These are phyloP conservation scores for Archocentrus centrarchus DNA, from an alignment of 2,113 vertebrate genomes.

Conservation along the genomic window DNA sequence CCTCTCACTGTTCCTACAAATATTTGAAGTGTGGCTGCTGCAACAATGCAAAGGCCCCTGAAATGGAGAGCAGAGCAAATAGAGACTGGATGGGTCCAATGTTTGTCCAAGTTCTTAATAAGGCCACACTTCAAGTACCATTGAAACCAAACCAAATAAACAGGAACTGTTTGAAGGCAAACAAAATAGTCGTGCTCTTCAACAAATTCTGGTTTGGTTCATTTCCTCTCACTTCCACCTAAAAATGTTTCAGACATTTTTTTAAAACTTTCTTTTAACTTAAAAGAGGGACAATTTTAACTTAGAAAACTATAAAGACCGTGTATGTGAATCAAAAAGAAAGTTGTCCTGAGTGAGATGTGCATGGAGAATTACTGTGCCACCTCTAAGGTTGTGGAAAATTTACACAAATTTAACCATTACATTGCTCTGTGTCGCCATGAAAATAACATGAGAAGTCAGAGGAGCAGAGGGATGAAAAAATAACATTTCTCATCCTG, in stretches of 20 bases:
- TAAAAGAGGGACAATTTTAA: background rate
- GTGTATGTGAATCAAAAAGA: background rate
- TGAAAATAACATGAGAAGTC: background rate
- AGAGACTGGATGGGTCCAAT: slow-evolving; percentile 62
- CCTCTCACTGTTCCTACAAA: slow-evolving; percentile 69
- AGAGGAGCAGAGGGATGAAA: background rate
- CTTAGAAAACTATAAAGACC: background rate
- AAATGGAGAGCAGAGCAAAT: slow-evolving; percentile 79
- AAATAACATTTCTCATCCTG: slow-evolving; percentile 15
- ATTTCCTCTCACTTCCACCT: slow-evolving; percentile 46
- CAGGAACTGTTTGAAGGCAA: slow-evolving; percentile 37
- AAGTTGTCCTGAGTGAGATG: slow-evolving; percentile 41
- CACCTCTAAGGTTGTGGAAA: slow-evolving; percentile 13
- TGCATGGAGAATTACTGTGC: background rate
- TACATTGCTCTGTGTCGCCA: slow-evolving; percentile 25
- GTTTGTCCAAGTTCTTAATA: slow-evolving; percentile 81
- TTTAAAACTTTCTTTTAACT: background rate
- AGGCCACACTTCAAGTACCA: slow-evolving; percentile 73
- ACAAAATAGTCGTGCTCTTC: slow-evolving; percentile 6
- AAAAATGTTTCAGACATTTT: background rate
- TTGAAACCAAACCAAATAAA: slow-evolving; percentile 71
- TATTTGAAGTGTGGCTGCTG: slow-evolving; percentile 80
- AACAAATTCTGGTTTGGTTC: slow-evolving; percentile 32
- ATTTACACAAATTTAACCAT: slow-evolving; percentile 20
- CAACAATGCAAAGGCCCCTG: slow-evolving; percentile 74